Evolutionary conservation across 2,888 invertebrate species (phyloP), one percentile per base, ranked within the genome.

Genomic region (Cloeon dipterum): DNA sequence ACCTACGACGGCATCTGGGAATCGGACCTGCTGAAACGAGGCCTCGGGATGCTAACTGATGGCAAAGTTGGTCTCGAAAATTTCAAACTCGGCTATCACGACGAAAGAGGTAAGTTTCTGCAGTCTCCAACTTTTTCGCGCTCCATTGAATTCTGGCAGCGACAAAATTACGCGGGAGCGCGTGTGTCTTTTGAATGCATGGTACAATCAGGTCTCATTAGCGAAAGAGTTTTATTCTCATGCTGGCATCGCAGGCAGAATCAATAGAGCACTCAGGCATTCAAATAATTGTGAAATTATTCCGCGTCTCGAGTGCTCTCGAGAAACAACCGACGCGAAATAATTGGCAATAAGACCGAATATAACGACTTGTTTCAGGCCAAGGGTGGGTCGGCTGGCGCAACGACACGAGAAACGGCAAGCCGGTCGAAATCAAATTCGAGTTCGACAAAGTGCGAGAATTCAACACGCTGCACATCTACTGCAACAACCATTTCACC

Each of bases 371-470:
- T 38, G 34, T 44, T 43, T 17, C 46, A 56, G 67, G 70, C 18
- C 76, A 78, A 49, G 79, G 83, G 36, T 89, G 88, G 89, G 74
- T 89, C 20, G 89, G 88, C 1, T 89, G 89, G 89, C 67, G 72
- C 49, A 81, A 81, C 54, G 79, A 81, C 51, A 70, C 74, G 3
- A 60, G 71, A 3, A 59, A 62, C 32, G 59, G 61, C 20, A 59
- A 62, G 47, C 69, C 74, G 1, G 66, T 76, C 1, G 70, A 71
- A 46, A 62, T 79, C 45, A 65, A 63, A 40, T 77, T 78, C 60
- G 82, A 85, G 55, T 89, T 91, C 58, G 86, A 88, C 52, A 67
- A 69, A 50, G 75, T 85, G 40, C 65, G 86, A 14, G 86, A 88
- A 57, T 89, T 91, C 59, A 74, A 74, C 33, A 70, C 73, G 2